Base-by-base conservation (phyloP, 1,140 invertebrate genomes). In the Bombus vancouverensis region DNA sequence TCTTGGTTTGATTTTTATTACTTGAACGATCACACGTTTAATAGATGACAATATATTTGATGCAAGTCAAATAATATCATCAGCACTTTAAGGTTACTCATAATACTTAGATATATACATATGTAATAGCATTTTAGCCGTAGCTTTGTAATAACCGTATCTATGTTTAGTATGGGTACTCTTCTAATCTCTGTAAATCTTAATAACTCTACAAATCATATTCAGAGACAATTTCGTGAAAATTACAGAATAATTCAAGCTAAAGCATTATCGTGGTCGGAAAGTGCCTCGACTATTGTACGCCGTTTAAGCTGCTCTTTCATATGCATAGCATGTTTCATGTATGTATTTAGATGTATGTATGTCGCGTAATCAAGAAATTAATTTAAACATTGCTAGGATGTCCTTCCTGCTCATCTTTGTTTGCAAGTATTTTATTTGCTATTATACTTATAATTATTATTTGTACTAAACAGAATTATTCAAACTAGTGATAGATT, bases 161-260 rank as follows among this genome's bases (percentile, higher is more conserved):
- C 47, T 53, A 22, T 76, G 70, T 71, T 59, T 75, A 76, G 44
- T 42, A 37, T 68, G 68, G 70, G 37, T 80, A 53, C 62, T 57
- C 65, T 62, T 78, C 84, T 90, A 91, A 91, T 91, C 89, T 87
- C 78, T 71, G 65, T 85, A 88, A 88, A 90, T 91, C 87, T 90
- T 90, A 90, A 91, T 87, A 91, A 91, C 83, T 88, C 83, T 47
- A 87, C 81, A 87, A 91, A 90, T 90, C 89, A 90, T 82, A 59
- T 86, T 81, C 75, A 62, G 84, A 84, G 90, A 89, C 82, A 91
- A 88, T 90, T 90, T 90, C 75, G 87, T 74, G 87, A 89, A 90
- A 91, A 91, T 90, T 91, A 72, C 87, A 70, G 90, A 91, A 91
- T 91, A 91, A 91, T 87, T 90, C 89, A 89, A 76, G 87, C 75